Conservation (phyloP, 2,113 vertebrate genomes). For the Martes martes region DNA sequence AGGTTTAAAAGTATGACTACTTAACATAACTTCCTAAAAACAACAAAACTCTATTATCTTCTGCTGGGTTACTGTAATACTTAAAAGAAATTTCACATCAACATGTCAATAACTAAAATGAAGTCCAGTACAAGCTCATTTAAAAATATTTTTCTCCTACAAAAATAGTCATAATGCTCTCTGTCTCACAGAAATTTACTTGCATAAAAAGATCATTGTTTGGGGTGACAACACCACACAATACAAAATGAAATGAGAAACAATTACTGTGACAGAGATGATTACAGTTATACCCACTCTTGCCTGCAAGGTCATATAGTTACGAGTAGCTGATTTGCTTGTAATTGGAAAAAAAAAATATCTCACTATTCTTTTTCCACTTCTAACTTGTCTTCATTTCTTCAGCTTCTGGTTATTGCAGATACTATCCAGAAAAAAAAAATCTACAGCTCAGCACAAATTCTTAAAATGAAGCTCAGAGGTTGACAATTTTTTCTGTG, state of each 20-base stretch:
- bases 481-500: constrained; percentile 74
- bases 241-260: constrained; percentile 73
- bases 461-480: constrained; percentile 69
- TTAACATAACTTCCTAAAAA: constrained; percentile 55
- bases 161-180: constrained; percentile 73
- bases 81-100: constrained; percentile 50
- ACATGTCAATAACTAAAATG: constrained; percentile 30
- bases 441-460: constrained; percentile 65
- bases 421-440: constrained; percentile 52
- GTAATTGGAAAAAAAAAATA: constrained; percentile 61
- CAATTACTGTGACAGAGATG: constrained; percentile 73
- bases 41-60: constrained; percentile 35
- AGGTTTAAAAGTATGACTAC: constrained; percentile 71
- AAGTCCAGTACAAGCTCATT: constrained; percentile 25
- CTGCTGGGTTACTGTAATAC: constrained; percentile 16
- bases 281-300: constrained; percentile 69
- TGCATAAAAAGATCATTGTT: constrained; percentile 77
- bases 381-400: constrained; percentile 73
- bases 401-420: constrained; percentile 65
- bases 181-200: constrained; percentile 73
- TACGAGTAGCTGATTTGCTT: constrained; percentile 68
- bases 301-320: constrained; percentile 81
- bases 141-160: constrained; percentile 58
- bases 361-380: constrained; percentile 67
- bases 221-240: constrained; percentile 63